A percentile compares a stretch with the other conserved stretches of the same genome.
Conservation (phyloP, 2,113 vertebrate genomes). For the Chaetodon auriga region DNA sequence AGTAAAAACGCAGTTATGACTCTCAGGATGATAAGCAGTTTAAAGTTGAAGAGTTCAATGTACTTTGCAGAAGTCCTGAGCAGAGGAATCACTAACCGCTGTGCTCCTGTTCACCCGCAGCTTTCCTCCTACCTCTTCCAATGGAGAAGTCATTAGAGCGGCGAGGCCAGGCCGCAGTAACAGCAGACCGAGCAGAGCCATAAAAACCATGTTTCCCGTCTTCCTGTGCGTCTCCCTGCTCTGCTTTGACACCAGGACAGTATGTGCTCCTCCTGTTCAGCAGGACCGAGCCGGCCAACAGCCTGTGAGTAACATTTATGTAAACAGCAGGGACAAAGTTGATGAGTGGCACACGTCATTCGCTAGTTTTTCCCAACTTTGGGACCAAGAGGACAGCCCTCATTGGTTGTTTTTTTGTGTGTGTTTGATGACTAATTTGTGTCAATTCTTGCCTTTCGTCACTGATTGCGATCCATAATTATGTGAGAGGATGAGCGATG, state of each 20-base stretch:
- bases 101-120: conserved; percentile 44
- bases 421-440: conserved; percentile 27
- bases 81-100: conserved; percentile 55
- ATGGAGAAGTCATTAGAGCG: conserved; percentile 71
- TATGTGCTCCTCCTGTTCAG: conserved; percentile 43
- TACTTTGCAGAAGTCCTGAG: conserved; percentile 73
- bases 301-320: conserved; percentile 59
- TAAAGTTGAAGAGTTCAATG: conserved; percentile 80
- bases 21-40: conserved; percentile 68
- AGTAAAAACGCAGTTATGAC: conserved; percentile 9
- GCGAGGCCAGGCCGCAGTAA: conserved; percentile 58
- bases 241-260: conserved; percentile 42
- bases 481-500: neutral
- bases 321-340: conserved; percentile 75
- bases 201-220: conserved; percentile 71
- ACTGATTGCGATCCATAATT: neutral
- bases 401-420: conserved; percentile 27
- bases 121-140: conserved; percentile 79
- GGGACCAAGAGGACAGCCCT: conserved; percentile 27
- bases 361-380: conserved; percentile 19
- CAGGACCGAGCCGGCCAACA: conserved; percentile 30
- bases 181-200: conserved; percentile 70
- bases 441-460: conserved; percentile 7
- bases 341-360: conserved; percentile 56
- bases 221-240: conserved; percentile 56